Conservation (phyloP, 2,888 invertebrate genomes). For the Alcis repandata region DNA sequence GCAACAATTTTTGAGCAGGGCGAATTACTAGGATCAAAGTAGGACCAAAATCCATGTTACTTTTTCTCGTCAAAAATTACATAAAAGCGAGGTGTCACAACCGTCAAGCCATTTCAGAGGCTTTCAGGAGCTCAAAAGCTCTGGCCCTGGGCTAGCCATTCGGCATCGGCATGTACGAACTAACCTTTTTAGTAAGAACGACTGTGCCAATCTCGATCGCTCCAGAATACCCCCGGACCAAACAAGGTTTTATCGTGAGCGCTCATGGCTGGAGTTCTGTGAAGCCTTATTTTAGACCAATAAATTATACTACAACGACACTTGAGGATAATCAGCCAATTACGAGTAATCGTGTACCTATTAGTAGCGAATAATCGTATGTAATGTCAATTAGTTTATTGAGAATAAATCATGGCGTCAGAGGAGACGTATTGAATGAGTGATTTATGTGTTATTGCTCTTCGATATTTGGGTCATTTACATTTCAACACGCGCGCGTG, state of each 20-base stretch:
- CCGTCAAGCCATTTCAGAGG: too few relatives aligned
- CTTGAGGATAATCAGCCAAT: conserved; percentile 40
- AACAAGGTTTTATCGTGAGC: conserved; percentile 8
- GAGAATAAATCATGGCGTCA: conserved; percentile 37
- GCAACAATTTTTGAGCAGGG: too few relatives aligned
- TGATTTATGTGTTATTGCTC: conserved; percentile 13
- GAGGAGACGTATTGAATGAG: conserved; percentile 19
- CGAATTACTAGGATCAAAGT: too few relatives aligned
- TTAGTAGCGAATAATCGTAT: conserved; percentile 42
- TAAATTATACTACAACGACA: conserved; percentile 40
- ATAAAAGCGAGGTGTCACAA: too few relatives aligned
- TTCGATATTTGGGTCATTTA: neutral
- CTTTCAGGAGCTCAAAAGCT: too few relatives aligned
- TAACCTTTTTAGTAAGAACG: too few relatives aligned
- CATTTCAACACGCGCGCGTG: neutral
- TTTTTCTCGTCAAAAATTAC: too few relatives aligned
- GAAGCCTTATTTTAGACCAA: conserved; percentile 31
- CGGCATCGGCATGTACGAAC: too few relatives aligned
- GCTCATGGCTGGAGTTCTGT: conserved; percentile 18
- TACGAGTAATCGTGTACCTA: conserved; percentile 41
- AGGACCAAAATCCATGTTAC: too few relatives aligned
- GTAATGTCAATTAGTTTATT: conserved; percentile 35
- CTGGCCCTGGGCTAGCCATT: too few relatives aligned
- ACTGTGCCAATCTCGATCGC: too few relatives aligned
- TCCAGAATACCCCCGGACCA: neutral